phyloP scores from a whole-genome alignment of 2,113 vertebrate species.

The Hippocampus comes region DNA sequence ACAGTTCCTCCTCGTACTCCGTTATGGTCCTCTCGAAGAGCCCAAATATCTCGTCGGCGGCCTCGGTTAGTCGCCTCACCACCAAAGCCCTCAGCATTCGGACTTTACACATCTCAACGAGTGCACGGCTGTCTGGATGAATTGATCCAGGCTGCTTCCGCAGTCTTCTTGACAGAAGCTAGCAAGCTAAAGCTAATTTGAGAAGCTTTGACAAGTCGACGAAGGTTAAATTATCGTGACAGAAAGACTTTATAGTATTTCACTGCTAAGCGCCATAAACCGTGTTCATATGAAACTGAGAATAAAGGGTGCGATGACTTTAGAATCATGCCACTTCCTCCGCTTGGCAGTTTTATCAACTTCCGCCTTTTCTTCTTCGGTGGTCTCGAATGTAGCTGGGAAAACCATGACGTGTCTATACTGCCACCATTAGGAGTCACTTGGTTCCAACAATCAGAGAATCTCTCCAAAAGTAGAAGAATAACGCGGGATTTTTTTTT shows the following conservation, averaged over 20 bases:
- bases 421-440: neutral
- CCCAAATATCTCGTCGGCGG: neutral
- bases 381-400: neutral
- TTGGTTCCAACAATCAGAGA: neutral
- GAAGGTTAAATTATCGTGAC: neutral
- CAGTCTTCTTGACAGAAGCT: neutral
- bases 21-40: conserved; percentile 2
- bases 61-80: conserved; percentile 4
- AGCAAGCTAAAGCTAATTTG: neutral
- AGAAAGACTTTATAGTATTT: neutral
- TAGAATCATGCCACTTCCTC: neutral
- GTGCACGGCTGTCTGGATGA: too few relatives aligned
- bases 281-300: neutral
- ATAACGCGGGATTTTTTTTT: too few relatives aligned
- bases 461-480: too few relatives aligned
- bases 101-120: conserved; percentile 1
- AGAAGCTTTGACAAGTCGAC: neutral
- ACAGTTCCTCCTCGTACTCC: conserved; percentile 4
- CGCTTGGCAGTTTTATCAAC: neutral
- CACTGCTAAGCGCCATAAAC: neutral
- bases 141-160: neutral
- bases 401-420: neutral
- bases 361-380: neutral
- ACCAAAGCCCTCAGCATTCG: neutral
- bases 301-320: neutral